Evolutionary conservation across 1,140 invertebrate genomes (phyloP).

Genomic region (Hydropsyche tenuis): DNA sequence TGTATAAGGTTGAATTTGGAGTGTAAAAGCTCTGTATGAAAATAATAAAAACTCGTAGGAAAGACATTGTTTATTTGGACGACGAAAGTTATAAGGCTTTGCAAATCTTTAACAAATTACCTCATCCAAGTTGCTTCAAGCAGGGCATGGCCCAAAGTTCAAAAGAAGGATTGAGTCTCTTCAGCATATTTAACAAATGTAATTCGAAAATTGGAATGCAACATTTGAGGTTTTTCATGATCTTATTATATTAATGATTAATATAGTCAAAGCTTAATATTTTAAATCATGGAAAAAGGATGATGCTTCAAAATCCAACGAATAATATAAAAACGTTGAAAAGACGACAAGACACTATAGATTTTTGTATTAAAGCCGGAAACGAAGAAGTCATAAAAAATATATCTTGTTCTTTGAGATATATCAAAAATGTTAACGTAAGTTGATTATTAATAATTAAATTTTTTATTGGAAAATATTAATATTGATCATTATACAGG

Average conservation of each 20-base stretch:
- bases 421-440: conserved; percentile 66
- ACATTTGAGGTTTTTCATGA: conserved; percentile 67
- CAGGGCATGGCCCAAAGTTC: conserved; percentile 63
- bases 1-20: too few relatives aligned
- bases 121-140: conserved; percentile 81
- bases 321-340: conserved; percentile 64
- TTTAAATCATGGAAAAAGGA: conserved; percentile 52
- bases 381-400: conserved; percentile 66
- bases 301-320: conserved; percentile 68
- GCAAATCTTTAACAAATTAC: conserved; percentile 75
- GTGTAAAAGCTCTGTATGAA: too few relatives aligned
- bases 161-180: conserved; percentile 77
- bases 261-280: neutral
- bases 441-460: conserved; percentile 44
- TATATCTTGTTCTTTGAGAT: conserved; percentile 65
- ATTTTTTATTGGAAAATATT: conserved; percentile 51
- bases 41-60: conserved; percentile 57
- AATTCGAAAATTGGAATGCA: conserved; percentile 67
- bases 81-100: conserved; percentile 74
- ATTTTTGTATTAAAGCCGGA: conserved; percentile 64
- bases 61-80: conserved; percentile 75
- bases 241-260: too few relatives aligned
- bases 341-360: conserved; percentile 67
- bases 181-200: conserved; percentile 74
- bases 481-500: conserved; percentile 53